Conservation (phyloP, 2,113 vertebrate genomes). For the Scophthalmus maximus region DNA sequence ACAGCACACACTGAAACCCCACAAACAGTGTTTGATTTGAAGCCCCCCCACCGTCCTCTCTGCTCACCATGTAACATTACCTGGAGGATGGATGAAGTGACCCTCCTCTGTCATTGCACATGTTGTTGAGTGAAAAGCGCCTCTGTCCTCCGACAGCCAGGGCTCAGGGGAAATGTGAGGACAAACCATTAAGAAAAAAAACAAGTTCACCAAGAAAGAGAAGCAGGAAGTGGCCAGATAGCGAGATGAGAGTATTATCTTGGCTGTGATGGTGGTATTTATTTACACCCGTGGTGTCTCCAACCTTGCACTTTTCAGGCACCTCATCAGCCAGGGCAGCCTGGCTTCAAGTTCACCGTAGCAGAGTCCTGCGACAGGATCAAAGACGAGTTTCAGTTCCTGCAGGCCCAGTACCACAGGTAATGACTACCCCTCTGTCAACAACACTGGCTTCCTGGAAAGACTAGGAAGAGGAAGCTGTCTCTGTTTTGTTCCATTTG, state of each 20-base stretch:
- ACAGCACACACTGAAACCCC: neutral
- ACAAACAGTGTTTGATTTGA: neutral
- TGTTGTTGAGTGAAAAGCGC: constrained; percentile 59
- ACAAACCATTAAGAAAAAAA: constrained; percentile 42
- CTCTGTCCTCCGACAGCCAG: constrained; percentile 39
- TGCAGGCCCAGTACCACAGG: constrained; percentile 97
- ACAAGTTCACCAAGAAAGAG: constrained; percentile 14
- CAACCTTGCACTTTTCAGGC: constrained; percentile 78
- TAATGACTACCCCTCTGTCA: constrained; percentile 62
- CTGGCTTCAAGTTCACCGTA: constrained; percentile 95
- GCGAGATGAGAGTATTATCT: constrained; percentile 23
- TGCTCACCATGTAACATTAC: constrained; percentile 9
- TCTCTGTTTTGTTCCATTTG: constrained; percentile 26
- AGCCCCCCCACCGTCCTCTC: neutral
- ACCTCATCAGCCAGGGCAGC: constrained; percentile 94
- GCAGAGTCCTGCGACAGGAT: constrained; percentile 94
- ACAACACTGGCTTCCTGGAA: constrained; percentile 53
- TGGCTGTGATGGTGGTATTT: constrained; percentile 28
- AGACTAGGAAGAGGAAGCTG: constrained; percentile 59
- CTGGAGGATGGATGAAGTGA: constrained; percentile 54
- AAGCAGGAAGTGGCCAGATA: neutral
- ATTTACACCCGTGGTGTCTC: constrained; percentile 56
- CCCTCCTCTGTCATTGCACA: constrained; percentile 52
- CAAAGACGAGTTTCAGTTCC: constrained; percentile 97
- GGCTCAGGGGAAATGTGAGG: constrained; percentile 58